Evolutionary conservation across 1,140 invertebrate genomes (phyloP), one percentile per base, ranked within the genome.

Genomic region (Nilaparvata lugens): DNA sequence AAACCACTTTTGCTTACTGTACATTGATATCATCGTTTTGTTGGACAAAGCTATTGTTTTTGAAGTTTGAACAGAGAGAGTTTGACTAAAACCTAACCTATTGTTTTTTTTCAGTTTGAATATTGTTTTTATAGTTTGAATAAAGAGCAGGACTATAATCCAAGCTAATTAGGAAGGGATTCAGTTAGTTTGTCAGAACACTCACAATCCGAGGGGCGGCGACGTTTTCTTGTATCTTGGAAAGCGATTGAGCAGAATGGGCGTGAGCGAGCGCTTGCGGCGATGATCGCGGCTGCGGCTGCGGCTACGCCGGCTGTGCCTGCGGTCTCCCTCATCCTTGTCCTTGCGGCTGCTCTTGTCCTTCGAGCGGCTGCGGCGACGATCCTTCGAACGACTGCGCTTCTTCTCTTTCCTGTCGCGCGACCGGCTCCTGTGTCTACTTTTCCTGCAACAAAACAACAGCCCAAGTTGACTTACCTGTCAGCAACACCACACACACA

Each of bases 231-330:
- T 75, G 68, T 69, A 78, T 71, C 64, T 73, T 0, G 69, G 65
- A 55, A 76, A 77, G 11, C 78, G 72, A 31, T 69, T 66, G 25
- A 78, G 70, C 2, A 74, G 73, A 11, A 78, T 72, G 0, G 76
- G 76, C 3, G 76, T 76, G 4, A 78, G 66, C 0, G 76, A 78
- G 64, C 76, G 71, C 63, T 76, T 78, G 45, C 75, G 71, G 4
- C 62, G 57, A 43, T 58, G 58, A 25, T 59, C 57, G 16, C 62
- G 28, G 31, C 58, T 40, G 65, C 58, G 66, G 70, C 53, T 63
- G 14, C 56, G 58, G 45, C 62, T 63, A 11, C 52, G 31, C 11
- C 62, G 38, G 23, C 52, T 16, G 66, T 52, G 65, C 68, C 52
- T 61, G 18, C 53, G 55, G n/a, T 72, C 62, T 63, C 69, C 42